These are phyloP conservation scores for Tetranychus cinnabarinus DNA, from an alignment of 1,140 invertebrate genomes.

Conservation along the genomic window DNA sequence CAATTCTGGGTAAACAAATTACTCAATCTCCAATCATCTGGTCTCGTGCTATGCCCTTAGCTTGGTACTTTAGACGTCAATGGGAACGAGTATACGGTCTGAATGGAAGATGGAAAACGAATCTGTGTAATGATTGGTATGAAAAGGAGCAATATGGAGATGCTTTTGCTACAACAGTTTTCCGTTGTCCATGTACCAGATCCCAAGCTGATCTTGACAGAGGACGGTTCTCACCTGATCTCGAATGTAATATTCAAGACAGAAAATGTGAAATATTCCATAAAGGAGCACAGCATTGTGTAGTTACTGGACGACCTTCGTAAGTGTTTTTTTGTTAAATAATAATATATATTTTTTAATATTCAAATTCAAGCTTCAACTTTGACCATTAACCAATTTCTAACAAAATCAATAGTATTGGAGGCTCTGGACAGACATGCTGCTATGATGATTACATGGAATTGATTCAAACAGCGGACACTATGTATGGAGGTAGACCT, in stretches of 20 bases:
- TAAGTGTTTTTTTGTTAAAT: constrained; percentile 24
- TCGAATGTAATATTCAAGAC: constrained; percentile 59
- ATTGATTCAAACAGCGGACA: constrained; percentile 78
- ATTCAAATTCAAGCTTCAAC: background rate
- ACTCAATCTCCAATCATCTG: constrained; percentile 56
- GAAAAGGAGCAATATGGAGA: constrained; percentile 57
- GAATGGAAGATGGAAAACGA: constrained; percentile 47
- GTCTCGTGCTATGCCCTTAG: constrained; percentile 69
- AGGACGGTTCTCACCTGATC: constrained; percentile 71
- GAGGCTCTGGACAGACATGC: constrained; percentile 83
- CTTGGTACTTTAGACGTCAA: constrained; percentile 69
- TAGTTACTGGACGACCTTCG: constrained; percentile 70
- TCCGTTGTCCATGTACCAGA: constrained; percentile 68
- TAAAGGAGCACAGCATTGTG: constrained; percentile 65
- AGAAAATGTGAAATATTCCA: constrained; percentile 70
- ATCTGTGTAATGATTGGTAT: constrained; percentile 65
- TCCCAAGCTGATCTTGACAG: constrained; percentile 71
- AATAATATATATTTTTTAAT: background rate
- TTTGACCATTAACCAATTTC: background rate
- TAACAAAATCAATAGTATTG: constrained; percentile 28
- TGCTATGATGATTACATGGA: constrained; percentile 78
- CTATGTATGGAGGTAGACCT: constrained; percentile 75
- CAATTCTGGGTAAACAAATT: constrained; percentile 31
- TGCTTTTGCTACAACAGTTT: constrained; percentile 53
- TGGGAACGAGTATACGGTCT: constrained; percentile 54